Base-by-base conservation (phyloP, 2,113 vertebrate genomes). In the Nettapus auritus region DNA sequence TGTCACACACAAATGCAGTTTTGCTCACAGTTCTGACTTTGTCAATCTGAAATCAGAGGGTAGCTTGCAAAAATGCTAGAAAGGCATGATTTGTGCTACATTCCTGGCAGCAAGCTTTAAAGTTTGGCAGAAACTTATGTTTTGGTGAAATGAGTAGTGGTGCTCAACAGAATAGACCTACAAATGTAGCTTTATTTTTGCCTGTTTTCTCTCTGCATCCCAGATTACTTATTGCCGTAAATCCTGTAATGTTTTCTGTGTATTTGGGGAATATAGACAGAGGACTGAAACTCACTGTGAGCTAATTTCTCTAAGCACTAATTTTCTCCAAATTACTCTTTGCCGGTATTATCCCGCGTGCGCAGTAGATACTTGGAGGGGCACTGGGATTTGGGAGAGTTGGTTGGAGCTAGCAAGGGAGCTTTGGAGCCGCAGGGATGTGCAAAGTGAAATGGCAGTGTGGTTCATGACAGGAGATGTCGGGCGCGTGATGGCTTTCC, bases 41-140 rank as follows among this genome's bases (percentile, higher is more conserved):
- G 68, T 95, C 34, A 21, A 73, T 89, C 86, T 94, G 74, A 82
- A 93, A 95, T 96, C 76, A 89, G 96, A 93, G 73, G 71, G 62
- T 60, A 82, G 78, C 82, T 86, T 96, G 81, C 94, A 97, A 87
- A 97, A 94, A 77, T 92, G 40, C 87, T 71, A 73, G 90, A 86
- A 94, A 73, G 82, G 79, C 52, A 31, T 82, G 92, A 81, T 91
- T 95, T 87, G 29, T 91, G 88, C 64, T 95, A 11, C 26, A 25
- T 68, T 82, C 63, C 82, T 93, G 75, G 82, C 88, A 88, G 42
- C 15, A 34, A 78, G 40, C 57, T 52, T 94, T 97, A 57, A 95
- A 86, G 73, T 85, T 95, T 6, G 1, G 15, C 76, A 93, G 63
- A 97, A 96, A 87, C 79, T 88, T 96, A 20, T 75, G 23, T 62